Conservation (phyloP, 2,113 vertebrate genomes). For the Phyllostomus hastatus region DNA sequence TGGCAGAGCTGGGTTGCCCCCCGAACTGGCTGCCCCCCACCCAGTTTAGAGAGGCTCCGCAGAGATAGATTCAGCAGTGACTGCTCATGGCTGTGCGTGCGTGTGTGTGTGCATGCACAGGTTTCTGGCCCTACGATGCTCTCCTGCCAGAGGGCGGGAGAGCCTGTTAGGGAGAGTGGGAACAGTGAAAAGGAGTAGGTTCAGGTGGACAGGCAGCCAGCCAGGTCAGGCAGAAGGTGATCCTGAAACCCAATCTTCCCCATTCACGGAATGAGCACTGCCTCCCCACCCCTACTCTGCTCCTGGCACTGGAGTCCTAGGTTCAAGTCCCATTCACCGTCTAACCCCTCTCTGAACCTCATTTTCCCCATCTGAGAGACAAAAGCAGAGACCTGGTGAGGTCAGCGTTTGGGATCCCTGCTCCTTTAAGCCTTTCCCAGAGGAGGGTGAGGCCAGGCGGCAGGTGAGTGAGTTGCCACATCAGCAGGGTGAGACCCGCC, state of each 20-base stretch:
- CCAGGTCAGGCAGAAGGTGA: background rate
- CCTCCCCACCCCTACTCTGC: background rate
- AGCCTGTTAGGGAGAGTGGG: background rate
- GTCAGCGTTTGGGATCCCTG: background rate
- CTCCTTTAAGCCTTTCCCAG: slow-evolving; percentile 46
- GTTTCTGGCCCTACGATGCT: background rate
- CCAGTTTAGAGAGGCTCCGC: background rate
- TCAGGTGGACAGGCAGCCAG: background rate
- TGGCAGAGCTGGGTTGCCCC: background rate
- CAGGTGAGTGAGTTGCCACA: slow-evolving; percentile 67
- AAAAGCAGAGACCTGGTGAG: background rate
- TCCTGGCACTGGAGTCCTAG: background rate
- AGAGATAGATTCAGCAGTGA: background rate
- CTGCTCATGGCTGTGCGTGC: background rate
- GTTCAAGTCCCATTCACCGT: background rate
- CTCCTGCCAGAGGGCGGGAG: background rate
- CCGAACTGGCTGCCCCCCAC: background rate
- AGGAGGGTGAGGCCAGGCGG: background rate
- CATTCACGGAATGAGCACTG: background rate
- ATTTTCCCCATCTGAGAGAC: background rate
- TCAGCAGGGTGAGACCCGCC: slow-evolving; percentile 37
- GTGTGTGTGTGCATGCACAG: background rate
- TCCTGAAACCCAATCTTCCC: background rate
- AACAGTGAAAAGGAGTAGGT: background rate
- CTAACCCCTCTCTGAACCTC: background rate